A percentile compares a stretch with the other conserved stretches of the same genome.
These are phyloP conservation scores for Prosopocoilus inquinatus DNA, from an alignment of 2,888 invertebrate species.

Conservation along the genomic window DNA sequence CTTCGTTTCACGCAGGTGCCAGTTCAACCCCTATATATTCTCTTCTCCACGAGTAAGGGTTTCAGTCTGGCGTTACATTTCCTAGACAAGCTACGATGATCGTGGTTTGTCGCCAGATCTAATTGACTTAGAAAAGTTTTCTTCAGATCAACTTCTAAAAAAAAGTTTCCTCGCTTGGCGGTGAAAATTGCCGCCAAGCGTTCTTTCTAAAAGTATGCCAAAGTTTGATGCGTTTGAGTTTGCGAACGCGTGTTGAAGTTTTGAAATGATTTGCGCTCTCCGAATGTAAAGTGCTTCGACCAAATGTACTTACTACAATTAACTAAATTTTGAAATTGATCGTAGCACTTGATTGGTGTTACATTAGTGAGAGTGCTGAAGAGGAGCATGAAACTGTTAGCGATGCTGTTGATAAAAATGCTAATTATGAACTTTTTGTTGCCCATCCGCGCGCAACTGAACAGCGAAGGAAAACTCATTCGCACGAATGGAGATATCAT, in stretches of 20 bases:
- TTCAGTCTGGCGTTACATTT: slow-evolving; percentile 36
- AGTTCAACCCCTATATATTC: slow-evolving; percentile 40
- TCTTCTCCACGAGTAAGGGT: slow-evolving; percentile 29
- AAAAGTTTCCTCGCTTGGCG: slow-evolving; percentile 3
- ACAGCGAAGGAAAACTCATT: slow-evolving; percentile 39
- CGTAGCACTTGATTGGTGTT: slow-evolving; percentile 18
- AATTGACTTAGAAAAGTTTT: slow-evolving; percentile 10
- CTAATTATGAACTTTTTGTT: slow-evolving; percentile 12
- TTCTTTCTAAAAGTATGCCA: too few species aligned
- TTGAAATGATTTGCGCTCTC: too few species aligned
- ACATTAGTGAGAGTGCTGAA: slow-evolving; percentile 20
- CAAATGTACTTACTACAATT: slow-evolving; percentile 3
- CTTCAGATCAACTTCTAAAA: slow-evolving; percentile 11
- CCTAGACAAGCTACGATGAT: slow-evolving; percentile 21
- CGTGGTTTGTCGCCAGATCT: slow-evolving; percentile 27
- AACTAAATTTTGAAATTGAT: slow-evolving; percentile 5
- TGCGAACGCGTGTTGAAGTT: too few species aligned
- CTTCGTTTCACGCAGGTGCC: slow-evolving; percentile 42
- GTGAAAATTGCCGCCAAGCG: too few species aligned
- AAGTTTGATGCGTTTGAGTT: too few species aligned
- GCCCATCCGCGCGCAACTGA: slow-evolving; percentile 26
- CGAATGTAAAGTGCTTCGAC: slow-evolving; percentile 1
- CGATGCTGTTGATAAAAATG: slow-evolving; percentile 13
- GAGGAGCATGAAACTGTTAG: not conserved
- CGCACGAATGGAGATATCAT: slow-evolving; percentile 61